These are phyloP conservation scores for Pteromalus puparum DNA, from an alignment of 1,140 invertebrate species.

Conservation along the genomic window DNA sequence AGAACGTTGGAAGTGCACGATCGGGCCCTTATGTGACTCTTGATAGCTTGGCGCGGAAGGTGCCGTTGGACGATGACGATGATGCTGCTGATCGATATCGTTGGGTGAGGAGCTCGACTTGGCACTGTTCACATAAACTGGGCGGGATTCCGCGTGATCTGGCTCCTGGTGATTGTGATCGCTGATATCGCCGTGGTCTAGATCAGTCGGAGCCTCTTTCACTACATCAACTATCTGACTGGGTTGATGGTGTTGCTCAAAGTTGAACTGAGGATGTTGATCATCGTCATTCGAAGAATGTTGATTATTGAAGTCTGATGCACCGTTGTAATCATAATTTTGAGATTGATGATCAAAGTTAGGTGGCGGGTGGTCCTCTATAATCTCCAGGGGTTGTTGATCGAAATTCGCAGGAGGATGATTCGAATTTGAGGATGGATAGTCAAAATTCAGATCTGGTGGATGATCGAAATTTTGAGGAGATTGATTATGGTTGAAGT, in stretches of 20 bases:
- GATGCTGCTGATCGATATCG: not conserved
- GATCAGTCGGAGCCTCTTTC: constrained; percentile 6
- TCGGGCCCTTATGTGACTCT: not conserved
- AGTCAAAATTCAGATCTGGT: not conserved
- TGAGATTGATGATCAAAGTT: constrained; percentile 26
- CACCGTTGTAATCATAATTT: constrained; percentile 18
- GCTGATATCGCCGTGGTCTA: not conserved
- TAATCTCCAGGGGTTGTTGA: constrained; percentile 30
- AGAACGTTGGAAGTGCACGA: constrained; percentile 42
- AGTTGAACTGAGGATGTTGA: constrained; percentile 8
- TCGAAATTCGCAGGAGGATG: not conserved
- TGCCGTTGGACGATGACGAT: not conserved
- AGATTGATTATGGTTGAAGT: constrained; percentile 21
- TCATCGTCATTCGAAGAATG: constrained; percentile 6
- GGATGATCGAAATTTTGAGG: constrained; percentile 4
- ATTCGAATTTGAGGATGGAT: not conserved
- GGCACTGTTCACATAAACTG: constrained; percentile 16
- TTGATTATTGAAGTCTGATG: constrained; percentile 43
- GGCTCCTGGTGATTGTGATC: not conserved
- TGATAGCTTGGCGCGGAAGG: not conserved
- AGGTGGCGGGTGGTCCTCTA: constrained; percentile 49
- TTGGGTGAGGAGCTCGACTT: not conserved
- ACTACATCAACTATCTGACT: constrained; percentile 36
- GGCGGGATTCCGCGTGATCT: constrained; percentile 39
- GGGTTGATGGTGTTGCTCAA: constrained; percentile 18